A percentile compares a stretch with the other conserved stretches of the same genome.
These are phyloP conservation scores for Hylyphantes graminicola DNA, from an alignment of 1,140 invertebrate genomes.

Conservation along the genomic window DNA sequence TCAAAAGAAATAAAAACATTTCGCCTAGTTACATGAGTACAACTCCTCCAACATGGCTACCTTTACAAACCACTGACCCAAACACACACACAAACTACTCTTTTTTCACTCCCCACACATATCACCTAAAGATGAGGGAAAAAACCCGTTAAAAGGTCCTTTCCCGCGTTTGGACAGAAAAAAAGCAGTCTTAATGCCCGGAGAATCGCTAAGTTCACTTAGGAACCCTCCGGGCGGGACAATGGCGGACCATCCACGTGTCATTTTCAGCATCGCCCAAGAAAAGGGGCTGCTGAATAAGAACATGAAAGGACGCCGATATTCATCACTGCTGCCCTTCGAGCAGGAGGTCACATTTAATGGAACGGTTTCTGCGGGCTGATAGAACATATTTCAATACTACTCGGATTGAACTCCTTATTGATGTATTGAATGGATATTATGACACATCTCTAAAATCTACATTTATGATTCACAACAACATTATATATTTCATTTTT, in stretches of 20 bases:
- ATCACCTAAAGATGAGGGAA: slow-evolving; percentile 36
- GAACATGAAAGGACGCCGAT: slow-evolving; percentile 38
- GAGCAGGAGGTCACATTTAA: slow-evolving; percentile 46
- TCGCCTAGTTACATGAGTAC: too few relatives aligned
- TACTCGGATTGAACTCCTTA: not conserved
- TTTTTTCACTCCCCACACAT: not conserved
- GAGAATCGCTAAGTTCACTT: slow-evolving; percentile 45
- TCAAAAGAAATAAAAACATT: too few relatives aligned
- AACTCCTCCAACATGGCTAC: too few relatives aligned
- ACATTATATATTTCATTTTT: too few relatives aligned
- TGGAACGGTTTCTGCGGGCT: slow-evolving; percentile 2
- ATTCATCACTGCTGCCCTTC: slow-evolving; percentile 51
- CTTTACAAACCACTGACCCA: too few relatives aligned
- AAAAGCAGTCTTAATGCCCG: slow-evolving; percentile 48
- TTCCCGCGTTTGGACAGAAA: slow-evolving; percentile 14
- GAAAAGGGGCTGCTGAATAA: slow-evolving; percentile 39
- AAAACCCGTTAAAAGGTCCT: slow-evolving; percentile 42
- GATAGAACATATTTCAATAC: not conserved
- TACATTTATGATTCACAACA: too few relatives aligned
- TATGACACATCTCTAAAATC: too few relatives aligned
- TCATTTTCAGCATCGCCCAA: slow-evolving; percentile 47
- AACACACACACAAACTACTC: slow-evolving; percentile 2
- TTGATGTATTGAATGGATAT: not conserved
- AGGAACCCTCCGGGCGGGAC: slow-evolving; percentile 46
- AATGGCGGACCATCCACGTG: slow-evolving; percentile 51